Base-by-base conservation (phyloP, 2,888 invertebrate species). In the Yponomeuta malinellus region DNA sequence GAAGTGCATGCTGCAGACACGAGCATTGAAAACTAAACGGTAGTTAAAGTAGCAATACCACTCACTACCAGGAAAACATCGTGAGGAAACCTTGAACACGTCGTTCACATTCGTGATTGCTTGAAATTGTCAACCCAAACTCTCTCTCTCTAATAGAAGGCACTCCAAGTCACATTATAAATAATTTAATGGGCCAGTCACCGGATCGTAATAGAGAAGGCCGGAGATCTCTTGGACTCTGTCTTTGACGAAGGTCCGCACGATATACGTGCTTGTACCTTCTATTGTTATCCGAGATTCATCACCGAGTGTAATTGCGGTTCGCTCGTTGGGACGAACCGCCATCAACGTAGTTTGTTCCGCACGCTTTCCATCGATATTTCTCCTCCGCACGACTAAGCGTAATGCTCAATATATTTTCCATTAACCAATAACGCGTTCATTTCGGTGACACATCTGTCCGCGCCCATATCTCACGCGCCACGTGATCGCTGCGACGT, bases 231-330 rank as follows among this genome's bases (percentile, higher is more conserved):
- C 65, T 29, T 65, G 31, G 33, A 33, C 65, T 33, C 65, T 65
- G 65, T 8, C 65, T 12, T 12, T 65, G 65, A 65, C 65, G 65
- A 31, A 65, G 65, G 65, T 65, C 12, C 65, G 12, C 29, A 10
- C 33, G 29, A 23, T 65, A 65, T 65, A 33, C 29, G 65, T 65
- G 65, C 33, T 65, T 10, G 33, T 65, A 65, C 43, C 43, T 43
- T 43, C 65, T 33, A 65, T 65, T 65, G 31, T 65, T 65, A 65
- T 65, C 65, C 10, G 65, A 29, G 31, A 29, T n/a, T 29, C 65
- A 65, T 65, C 65, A 31, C 52, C 1, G 52, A 59, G 52, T 59
- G 52, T 65, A 65, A 65, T 65, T 65, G 65, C 65, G 31, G 33
- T 65, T 31, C 65, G 15, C 52, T 15, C 15, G 15, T 59, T 12